Evolutionary conservation across 1,140 invertebrate species (phyloP), one percentile per base, ranked within the genome.

Genomic region (Drosophila navojoa): DNA sequence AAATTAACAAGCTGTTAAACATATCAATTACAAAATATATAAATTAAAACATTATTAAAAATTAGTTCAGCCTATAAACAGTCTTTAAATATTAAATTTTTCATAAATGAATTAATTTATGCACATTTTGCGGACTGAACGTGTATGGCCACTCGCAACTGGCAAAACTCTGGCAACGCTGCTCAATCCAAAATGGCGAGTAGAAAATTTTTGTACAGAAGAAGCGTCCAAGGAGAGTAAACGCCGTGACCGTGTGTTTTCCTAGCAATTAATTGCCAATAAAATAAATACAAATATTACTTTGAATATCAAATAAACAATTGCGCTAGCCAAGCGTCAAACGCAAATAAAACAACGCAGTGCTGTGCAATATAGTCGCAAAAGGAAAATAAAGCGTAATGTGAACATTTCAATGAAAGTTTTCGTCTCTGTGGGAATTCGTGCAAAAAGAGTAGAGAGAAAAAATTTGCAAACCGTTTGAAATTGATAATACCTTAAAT

Each of bases 161-260:
- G 0, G 0, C 4, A 38, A 60, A 72, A 29, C n/a, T 67, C 54
- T 72, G 70, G 70, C 71, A 75, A 44, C 70, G 15, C 74, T 25
- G 0, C 10, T 67, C 49, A 85, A 80, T 85, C 64, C 81, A 87
- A 82, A 87, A 84, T 84, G 79, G 79, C 75, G 71, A 77, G 67
- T 63, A 71, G 67, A 75, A 75, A 81, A 67, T 75, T 84, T 79
- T 84, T 85, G 81, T 77, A 71, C 74, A 75, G 68, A 79, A 76
- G 67, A 75, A 87, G 81, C 81, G 81, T 81, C 81, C 68, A 86
- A 81, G 71, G 68, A 86, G 82, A 86, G 76, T 60, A 77, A 84
- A 80, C 74, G 81, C 81, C 77, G 79, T 84, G 79, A 64, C 81
- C 66, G 77, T 86, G 81, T 85, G 82, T 79, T 86, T 80, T 81